phyloP scores from a whole-genome alignment of 1,140 invertebrate species.

The Heterodera carotae region DNA sequence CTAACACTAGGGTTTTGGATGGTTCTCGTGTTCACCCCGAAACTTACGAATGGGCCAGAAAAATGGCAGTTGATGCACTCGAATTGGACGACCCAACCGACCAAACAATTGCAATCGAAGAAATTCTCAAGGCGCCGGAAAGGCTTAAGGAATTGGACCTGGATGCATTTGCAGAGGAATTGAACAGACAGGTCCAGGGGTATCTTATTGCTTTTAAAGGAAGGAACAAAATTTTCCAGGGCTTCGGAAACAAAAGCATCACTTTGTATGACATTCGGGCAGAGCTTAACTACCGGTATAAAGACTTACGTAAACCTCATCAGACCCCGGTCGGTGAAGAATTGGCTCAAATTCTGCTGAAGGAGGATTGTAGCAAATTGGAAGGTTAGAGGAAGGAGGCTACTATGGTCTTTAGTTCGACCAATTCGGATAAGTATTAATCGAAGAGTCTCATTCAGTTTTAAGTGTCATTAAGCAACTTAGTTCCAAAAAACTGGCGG shows the following conservation, averaged over 20 bases:
- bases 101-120: slow-evolving; percentile 91
- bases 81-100: slow-evolving; percentile 95
- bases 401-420: too few relatives aligned
- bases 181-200: slow-evolving; percentile 76
- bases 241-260: slow-evolving; percentile 93
- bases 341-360: slow-evolving; percentile 86
- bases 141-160: slow-evolving; percentile 92
- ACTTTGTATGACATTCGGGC: slow-evolving; percentile 95
- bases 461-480: too few relatives aligned
- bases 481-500: too few relatives aligned
- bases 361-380: slow-evolving; percentile 24
- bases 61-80: slow-evolving; percentile 98
- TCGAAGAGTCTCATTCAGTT: too few relatives aligned
- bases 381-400: slow-evolving; percentile 16
- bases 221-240: slow-evolving; percentile 66
- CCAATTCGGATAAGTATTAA: too few relatives aligned
- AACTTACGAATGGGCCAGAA: slow-evolving; percentile 93
- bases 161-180: slow-evolving; percentile 95
- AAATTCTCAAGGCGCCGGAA: slow-evolving; percentile 86
- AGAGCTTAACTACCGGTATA: slow-evolving; percentile 91
- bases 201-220: not conserved
- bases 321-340: slow-evolving; percentile 80
- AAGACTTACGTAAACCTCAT: slow-evolving; percentile 84
- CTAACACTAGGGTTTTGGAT: slow-evolving; percentile 81
- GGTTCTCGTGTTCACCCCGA: slow-evolving; percentile 97